phyloP scores from a whole-genome alignment of 2,113 vertebrate species.

The Callipepla californica region DNA sequence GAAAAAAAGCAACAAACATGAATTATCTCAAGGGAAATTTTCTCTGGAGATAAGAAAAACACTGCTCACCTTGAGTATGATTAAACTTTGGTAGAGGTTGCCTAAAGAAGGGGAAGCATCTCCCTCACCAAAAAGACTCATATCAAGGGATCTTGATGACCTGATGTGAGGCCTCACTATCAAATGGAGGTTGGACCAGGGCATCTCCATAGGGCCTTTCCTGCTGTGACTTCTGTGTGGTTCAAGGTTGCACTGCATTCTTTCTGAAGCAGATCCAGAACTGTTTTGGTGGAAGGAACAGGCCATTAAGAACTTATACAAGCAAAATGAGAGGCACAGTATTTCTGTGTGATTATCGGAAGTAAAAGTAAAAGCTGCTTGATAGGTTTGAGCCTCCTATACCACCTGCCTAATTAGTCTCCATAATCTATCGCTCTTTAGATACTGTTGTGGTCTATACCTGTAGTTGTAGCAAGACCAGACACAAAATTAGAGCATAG shows the following conservation, averaged over 20 bases:
- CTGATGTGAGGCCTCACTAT: background rate
- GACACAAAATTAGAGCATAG: background rate
- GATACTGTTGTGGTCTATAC: background rate
- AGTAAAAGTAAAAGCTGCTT: background rate
- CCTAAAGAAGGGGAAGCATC: background rate
- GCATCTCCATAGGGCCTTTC: background rate
- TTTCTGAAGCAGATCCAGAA: background rate
- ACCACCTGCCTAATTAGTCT: background rate
- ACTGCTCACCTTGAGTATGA: background rate
- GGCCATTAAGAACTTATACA: background rate
- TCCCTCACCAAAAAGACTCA: background rate
- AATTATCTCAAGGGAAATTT: background rate
- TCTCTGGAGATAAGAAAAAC: background rate
- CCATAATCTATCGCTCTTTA: background rate
- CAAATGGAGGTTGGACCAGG: background rate
- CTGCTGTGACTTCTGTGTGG: background rate
- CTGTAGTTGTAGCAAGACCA: background rate
- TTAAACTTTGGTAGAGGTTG: background rate
- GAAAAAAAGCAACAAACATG: background rate
- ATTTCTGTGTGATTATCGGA: background rate
- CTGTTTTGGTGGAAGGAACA: background rate
- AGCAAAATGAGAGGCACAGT: background rate
- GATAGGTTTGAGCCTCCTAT: background rate
- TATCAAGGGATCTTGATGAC: background rate
- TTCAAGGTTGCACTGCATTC: background rate